These are phyloP conservation scores for Clanis bilineata DNA, from an alignment of 2,888 invertebrate species.

Conservation along the genomic window DNA sequence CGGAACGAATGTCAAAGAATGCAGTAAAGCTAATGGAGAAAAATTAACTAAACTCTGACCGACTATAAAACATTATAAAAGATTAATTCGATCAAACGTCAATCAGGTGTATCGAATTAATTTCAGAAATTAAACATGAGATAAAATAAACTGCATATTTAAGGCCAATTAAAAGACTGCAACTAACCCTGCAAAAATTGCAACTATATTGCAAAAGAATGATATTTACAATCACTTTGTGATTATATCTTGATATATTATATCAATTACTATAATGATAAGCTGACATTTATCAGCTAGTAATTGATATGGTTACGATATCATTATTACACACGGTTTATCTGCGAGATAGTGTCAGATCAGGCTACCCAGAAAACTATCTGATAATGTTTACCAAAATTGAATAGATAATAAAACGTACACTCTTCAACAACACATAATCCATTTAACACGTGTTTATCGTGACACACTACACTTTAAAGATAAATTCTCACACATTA, in stretches of 20 bases:
- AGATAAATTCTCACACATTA: background rate
- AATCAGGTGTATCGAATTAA: background rate
- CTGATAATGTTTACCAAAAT: constrained; percentile 41
- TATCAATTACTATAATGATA: constrained; percentile 19
- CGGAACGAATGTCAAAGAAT: background rate
- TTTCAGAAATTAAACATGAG: too few species aligned
- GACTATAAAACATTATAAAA: background rate
- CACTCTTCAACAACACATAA: background rate
- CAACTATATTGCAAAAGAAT: background rate
- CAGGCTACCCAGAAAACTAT: constrained; percentile 37
- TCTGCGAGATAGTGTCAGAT: constrained; percentile 34
- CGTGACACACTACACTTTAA: background rate
- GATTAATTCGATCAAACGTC: background rate
- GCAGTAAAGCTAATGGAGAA: background rate
- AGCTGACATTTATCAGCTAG: constrained; percentile 1
- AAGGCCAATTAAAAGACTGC: too few species aligned
- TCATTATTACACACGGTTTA: constrained; percentile 34
- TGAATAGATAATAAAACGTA: constrained; percentile 23
- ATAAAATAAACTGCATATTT: too few species aligned
- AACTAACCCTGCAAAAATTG: background rate
- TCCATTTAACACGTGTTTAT: background rate
- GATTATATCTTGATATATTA: background rate
- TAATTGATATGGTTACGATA: constrained; percentile 44
- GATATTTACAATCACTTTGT: background rate
- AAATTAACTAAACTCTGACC: background rate